Conservation (phyloP, 2,888 invertebrate species). For the Tanaodytes sp. region DNA sequence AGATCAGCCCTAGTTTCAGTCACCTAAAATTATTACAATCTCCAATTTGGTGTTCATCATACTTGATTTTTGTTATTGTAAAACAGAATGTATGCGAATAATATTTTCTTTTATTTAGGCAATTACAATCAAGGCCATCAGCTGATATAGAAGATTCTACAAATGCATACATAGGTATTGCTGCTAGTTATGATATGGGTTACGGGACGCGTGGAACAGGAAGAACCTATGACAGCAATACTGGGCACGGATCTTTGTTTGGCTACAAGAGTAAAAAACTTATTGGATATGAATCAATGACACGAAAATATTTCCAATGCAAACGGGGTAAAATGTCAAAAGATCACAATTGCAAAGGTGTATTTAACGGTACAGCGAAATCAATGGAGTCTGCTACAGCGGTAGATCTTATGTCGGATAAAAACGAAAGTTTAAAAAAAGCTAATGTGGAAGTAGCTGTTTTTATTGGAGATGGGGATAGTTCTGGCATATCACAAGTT, state of each 20-base stretch:
- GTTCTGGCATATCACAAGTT: constrained; percentile 50
- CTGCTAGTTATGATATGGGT: constrained; percentile 26
- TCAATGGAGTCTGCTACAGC: constrained; percentile 58
- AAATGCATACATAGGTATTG: no score
- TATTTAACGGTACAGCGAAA: constrained; percentile 53
- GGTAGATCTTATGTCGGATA: constrained; percentile 45
- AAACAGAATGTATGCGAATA: neutral
- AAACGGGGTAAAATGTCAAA: no score
- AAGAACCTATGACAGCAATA: constrained; percentile 24
- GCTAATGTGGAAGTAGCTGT: constrained; percentile 38
- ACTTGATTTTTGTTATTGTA: no score
- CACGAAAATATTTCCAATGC: constrained; percentile 48
- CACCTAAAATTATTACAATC: no score
- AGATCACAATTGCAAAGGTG: constrained; percentile 54
- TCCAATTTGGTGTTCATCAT: no score
- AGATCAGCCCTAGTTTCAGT: no score
- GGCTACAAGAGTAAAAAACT: constrained; percentile 41
- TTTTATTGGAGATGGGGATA: constrained; percentile 58
- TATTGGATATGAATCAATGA: constrained; percentile 48
- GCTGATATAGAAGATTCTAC: neutral
- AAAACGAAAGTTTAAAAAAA: constrained; percentile 48
- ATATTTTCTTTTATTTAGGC: neutral
- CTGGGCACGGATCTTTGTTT: constrained; percentile 22
- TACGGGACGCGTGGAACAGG: constrained; percentile 28
- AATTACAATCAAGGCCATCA: neutral